A percentile compares a stretch with the other conserved stretches of the same genome.
Conservation (phyloP, 2,797 vertebrate genomes). For the Lacerta viridis region DNA sequence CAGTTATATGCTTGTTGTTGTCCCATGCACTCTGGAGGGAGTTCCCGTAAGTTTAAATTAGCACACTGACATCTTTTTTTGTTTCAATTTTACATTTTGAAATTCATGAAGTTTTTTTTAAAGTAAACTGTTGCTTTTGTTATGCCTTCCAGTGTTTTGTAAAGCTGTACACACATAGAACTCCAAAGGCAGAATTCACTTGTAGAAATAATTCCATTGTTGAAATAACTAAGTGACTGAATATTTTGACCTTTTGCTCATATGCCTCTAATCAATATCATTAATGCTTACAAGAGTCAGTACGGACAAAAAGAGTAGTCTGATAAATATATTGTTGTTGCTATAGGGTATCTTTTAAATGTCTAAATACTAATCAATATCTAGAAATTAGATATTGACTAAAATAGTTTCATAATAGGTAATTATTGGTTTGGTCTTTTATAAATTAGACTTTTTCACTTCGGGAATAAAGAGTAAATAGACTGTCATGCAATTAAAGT, state of each 20-base stretch:
- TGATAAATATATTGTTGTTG: constrained; percentile 86
- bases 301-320: constrained; percentile 85
- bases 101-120: constrained; percentile 18
- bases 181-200: constrained; percentile 11
- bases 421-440: constrained; percentile 98
- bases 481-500: constrained; percentile 84
- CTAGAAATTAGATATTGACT: constrained; percentile 98
- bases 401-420: constrained; percentile 95
- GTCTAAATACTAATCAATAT: constrained; percentile 95
- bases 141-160: neutral
- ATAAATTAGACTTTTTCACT: constrained; percentile 91
- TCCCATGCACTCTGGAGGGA: neutral
- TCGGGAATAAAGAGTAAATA: constrained; percentile 86
- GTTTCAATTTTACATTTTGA: constrained; percentile 37
- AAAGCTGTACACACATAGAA: constrained; percentile 42
- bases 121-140: neutral
- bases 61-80: constrained; percentile 40
- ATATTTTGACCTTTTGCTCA: constrained; percentile 92
- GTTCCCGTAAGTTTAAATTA: neutral
- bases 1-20: neutral
- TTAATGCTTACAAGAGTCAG: constrained; percentile 88
- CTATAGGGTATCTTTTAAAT: constrained; percentile 92
- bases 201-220: constrained; percentile 65
- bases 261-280: constrained; percentile 88
- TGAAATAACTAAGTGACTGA: constrained; percentile 65